Percentiles rank a stretch among this genome's conserved stretches.
These are phyloP conservation scores for Notodonta ziczac DNA, from an alignment of 2,888 invertebrate genomes.

Conservation along the genomic window DNA sequence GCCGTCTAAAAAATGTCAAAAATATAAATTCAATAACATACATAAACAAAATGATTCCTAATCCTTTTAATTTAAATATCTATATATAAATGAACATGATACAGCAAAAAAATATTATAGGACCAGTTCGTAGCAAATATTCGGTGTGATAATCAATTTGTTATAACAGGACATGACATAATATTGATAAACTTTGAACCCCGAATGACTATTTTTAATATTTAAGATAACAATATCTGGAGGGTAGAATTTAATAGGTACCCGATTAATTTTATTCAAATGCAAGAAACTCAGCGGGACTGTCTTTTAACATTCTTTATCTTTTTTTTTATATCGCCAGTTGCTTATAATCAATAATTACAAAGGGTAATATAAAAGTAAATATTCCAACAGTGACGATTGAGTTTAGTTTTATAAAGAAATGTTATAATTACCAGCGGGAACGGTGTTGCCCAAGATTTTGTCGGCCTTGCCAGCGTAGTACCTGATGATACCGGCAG, in stretches of 20 bases:
- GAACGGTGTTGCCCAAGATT: slow-evolving; percentile 90
- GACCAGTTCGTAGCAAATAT: background rate
- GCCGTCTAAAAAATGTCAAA: slow-evolving; percentile 84
- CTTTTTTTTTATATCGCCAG: too few relatives aligned
- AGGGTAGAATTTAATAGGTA: background rate
- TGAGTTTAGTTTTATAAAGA: too few relatives aligned
- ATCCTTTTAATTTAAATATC: background rate
- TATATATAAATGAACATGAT: background rate
- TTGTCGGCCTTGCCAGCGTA: slow-evolving; percentile 97
- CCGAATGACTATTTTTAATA: background rate
- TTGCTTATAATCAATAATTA: too few relatives aligned
- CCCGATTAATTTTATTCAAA: too few relatives aligned
- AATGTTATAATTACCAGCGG: slow-evolving; percentile 71
- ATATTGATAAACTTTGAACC: too few relatives aligned
- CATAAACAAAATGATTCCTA: background rate
- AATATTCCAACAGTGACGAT: too few relatives aligned
- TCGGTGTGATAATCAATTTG: background rate
- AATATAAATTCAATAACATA: slow-evolving; percentile 3
- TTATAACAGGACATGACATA: background rate
- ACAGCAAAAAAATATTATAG: background rate
- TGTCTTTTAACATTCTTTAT: too few relatives aligned
- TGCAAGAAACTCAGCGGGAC: too few relatives aligned
- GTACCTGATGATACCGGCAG: slow-evolving; percentile 88
- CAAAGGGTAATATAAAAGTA: too few relatives aligned
- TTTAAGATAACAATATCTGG: background rate